Conservation (phyloP, 2,888 invertebrate species). For the Reticulitermes lucifugus region DNA sequence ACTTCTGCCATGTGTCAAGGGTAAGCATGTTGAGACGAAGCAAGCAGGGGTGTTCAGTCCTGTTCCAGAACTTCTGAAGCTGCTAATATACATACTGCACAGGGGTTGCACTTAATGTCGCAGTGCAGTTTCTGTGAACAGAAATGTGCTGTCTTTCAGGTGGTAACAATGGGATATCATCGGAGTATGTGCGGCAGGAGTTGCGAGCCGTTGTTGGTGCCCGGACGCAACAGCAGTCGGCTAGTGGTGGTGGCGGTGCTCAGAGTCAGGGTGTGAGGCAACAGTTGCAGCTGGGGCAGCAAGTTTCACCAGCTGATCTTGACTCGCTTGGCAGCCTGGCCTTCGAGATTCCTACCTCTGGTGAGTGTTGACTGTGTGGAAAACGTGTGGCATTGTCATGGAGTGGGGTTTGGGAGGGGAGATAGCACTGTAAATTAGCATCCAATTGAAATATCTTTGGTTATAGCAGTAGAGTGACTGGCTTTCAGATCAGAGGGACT, state of each 20-base stretch:
- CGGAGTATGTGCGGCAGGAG: slow-evolving; percentile 93
- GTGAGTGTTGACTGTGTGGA: slow-evolving; percentile 62
- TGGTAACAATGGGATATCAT: slow-evolving; percentile 60
- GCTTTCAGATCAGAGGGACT: no score
- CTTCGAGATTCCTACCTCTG: slow-evolving; percentile 75
- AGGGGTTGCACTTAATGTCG: no score
- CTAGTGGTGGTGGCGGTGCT: slow-evolving; percentile 58
- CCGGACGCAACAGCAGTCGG: slow-evolving; percentile 70
- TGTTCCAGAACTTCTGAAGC: no score
- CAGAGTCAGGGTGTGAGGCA: slow-evolving; percentile 60
- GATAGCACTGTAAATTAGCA: neutral
- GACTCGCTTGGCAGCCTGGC: slow-evolving; percentile 74
- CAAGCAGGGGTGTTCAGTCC: no score
- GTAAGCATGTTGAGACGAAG: no score
- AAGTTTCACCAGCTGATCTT: slow-evolving; percentile 72
- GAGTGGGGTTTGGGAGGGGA: neutral
- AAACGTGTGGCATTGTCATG: neutral
- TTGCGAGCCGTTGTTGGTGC: slow-evolving; percentile 90
- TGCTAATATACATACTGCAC: no score
- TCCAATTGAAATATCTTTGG: no score
- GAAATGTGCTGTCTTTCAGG: slow-evolving; percentile 61
- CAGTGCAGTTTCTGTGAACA: neutral
- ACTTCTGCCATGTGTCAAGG: no score
- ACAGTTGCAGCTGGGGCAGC: slow-evolving; percentile 60
- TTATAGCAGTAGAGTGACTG: no score